Evolutionary conservation across 2,797 vertebrate species (phyloP), one percentile per base, ranked within the genome.

Genomic region (Austrolebias charrua): DNA sequence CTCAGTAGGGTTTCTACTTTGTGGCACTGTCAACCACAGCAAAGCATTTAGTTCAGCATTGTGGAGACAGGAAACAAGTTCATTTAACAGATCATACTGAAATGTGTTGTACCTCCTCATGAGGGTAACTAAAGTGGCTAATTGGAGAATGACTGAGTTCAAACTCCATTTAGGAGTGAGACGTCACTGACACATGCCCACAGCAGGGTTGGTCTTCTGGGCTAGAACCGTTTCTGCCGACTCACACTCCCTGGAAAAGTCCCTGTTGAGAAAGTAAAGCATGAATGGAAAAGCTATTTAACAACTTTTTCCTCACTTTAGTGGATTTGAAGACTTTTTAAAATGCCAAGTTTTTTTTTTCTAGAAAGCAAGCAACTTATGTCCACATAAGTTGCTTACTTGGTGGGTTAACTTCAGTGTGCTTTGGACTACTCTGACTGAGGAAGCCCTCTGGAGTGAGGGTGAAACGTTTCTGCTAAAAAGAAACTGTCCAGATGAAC

Each of bases 271-370:
- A 85, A 81, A 76, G 63, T 80, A 65, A 71, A 78, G 82, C 78
- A 63, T 15, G 63, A 57, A 85, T 85, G 88, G 86, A 88, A 90
- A 90, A 88, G 68, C 81, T 75, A 83, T 88, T 88, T 78, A 76
- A 72, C 64, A 67, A 55, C 47, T 69, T 67, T 50, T 52, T 13
- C 62, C 71, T 48, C 48, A 58, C 66, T 78, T 53, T 51, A 62
- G 49, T 70, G 57, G 66, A 75, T 80, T 73, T 65, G 68, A 84
- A 73, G 50, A 54, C 31, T 63, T 82, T 83, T 87, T 78, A 83
- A 76, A 75, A 74, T 60, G 82, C 86, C 83, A 86, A 55, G 54
- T 49, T 71, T 24, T 75, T 74, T 68, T 42, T 73, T 20, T 46
- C 61, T 79, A n/a, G n/a, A n/a, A n/a, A n/a, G n/a, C n/a, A n/a